Evolutionary conservation across 1,140 invertebrate species (phyloP), one percentile per base, ranked within the genome.

Genomic region (Planococcus citri): DNA sequence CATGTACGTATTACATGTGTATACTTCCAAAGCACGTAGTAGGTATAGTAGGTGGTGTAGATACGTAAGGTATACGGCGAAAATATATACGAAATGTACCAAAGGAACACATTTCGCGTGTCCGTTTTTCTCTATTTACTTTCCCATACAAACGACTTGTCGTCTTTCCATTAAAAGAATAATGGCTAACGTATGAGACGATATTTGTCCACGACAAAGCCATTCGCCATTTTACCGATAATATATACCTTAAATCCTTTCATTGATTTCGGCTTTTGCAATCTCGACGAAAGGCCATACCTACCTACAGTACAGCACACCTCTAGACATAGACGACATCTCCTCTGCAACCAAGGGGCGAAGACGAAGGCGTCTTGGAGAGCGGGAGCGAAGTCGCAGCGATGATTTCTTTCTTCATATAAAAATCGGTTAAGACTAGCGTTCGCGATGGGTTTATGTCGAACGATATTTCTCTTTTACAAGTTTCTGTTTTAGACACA

Each of bases 191-290:
- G 41, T 51, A 51, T 51, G 41, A 51, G 41, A 51, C 41, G 41
- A 51, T 51, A 51, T 51, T 51, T 51, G 41, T 51, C 41, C 12
- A 51, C 41, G 41, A 51, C 41, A 51, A 51, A 51, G n/a, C 12
- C 41, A 51, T 51, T 51, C 41, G 41, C 41, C 17, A 51, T 51
- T 51, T 51, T 20, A 51, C 41, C 41, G 41, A 51, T 51, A 51
- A 51, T 51, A 51, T 51, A 51, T 51, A 51, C 41, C 41, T 51
- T 51, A 51, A 51, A 51, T 51, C 41, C 41, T 51, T 51, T 51
- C 41, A 51, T 51, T 51, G 41, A 51, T 51, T 51, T 51, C 41
- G n/a, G 41, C 41, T 20, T 51, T 51, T 17, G 41, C 41, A 51
- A 14, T 51, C 41, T 51, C 12, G 29, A 12, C 29, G 4, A 33